Base-by-base conservation (phyloP, 2,888 invertebrate genomes). In the Ichneumoninae sp. region DNA sequence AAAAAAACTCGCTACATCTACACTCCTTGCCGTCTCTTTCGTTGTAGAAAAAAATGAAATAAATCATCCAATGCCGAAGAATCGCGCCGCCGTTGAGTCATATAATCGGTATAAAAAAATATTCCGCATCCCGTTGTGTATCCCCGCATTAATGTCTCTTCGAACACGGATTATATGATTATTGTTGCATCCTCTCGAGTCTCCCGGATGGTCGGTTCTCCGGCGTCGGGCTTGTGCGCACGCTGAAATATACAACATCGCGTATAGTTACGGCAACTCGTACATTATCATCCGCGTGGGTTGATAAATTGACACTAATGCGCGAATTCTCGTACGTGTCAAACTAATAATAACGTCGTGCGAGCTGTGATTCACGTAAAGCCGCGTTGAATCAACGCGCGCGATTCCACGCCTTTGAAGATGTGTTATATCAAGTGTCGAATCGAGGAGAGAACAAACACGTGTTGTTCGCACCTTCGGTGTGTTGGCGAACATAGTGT, bases 221-320 rank as follows among this genome's bases (percentile, higher is more conserved):
- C 0, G 47, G 54, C 60, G 75, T 60, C 69, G 69, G 26, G 19
- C 16, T 57, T 74, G 65, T 7, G 57, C 19, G 54, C 65, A 63
- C 8, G 50, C 33, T 33, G 19, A 54, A 22, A 50, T 57, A 30
- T 26, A 40, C 57, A 26, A 57, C 57, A 57, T 47, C 44, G 44
- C 57, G 8, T 54, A 60, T 71, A 40, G 44, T 44, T 70, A 40
- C 63, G 50, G 26, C 68, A 33, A 60, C 22, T 75, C 73, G 68
- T 68, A 66, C 81, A 52, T 85, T 70, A 57, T 68, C 44, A 5
- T 36, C 16, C 69, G 85, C 66, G 85, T 85, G 79, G 85, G 85
- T 19, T 75, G 78, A 85, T 85, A 85, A 82, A 85, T 85, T 85
- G 85, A 81, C 85, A 75, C 75, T 85, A 85, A 85, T 85, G 66